Percentiles rank a stretch among this genome's conserved stretches.
Conservation (phyloP, 2,113 vertebrate genomes). For the Xenotilapia longispinis region DNA sequence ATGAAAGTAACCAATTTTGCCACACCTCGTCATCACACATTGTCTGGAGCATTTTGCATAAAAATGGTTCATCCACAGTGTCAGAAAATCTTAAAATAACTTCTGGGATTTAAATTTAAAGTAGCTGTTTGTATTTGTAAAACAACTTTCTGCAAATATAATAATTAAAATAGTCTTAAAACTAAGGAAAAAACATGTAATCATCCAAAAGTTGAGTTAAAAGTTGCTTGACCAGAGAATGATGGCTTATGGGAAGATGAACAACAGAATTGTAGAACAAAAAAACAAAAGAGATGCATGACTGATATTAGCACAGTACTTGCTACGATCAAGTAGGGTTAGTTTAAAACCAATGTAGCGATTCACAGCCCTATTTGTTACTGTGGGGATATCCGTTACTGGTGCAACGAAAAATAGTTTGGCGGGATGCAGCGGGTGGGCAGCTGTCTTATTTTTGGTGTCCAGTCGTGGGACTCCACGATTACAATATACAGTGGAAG, state of each 20-base stretch:
- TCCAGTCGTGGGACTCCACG: neutral
- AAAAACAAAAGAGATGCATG: neutral
- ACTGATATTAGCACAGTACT: neutral
- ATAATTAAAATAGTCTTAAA: neutral
- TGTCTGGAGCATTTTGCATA: neutral
- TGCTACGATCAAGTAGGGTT: slow-evolving; percentile 21
- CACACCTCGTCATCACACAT: neutral
- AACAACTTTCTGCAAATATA: neutral
- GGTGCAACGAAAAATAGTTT: slow-evolving; percentile 52
- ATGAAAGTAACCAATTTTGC: neutral
- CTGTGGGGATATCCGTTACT: neutral
- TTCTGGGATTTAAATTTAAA: neutral
- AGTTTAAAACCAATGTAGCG: neutral
- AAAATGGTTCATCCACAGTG: neutral
- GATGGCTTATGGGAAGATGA: neutral
- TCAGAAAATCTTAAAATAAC: neutral
- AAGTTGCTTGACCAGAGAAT: neutral
- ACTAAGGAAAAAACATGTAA: neutral
- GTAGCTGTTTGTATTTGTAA: neutral
- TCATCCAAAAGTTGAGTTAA: neutral
- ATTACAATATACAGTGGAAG: neutral
- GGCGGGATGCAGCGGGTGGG: slow-evolving; percentile 17
- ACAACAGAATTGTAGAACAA: neutral
- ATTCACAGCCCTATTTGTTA: neutral
- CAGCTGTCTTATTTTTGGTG: neutral